Evolutionary conservation across 2,888 invertebrate species (phyloP).

Genomic region (Argynnis bischoffii): DNA sequence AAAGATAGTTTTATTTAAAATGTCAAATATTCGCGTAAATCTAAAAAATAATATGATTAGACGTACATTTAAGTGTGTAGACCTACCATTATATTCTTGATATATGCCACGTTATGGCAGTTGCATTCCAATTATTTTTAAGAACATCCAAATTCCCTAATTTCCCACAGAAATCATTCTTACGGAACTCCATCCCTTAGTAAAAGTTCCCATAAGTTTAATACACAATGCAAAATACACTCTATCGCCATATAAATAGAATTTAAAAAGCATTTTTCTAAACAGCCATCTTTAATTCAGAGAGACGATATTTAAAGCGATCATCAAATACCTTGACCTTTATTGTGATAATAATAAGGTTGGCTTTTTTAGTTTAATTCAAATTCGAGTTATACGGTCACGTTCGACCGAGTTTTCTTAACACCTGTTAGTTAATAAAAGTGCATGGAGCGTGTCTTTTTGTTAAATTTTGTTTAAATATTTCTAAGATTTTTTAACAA

Average conservation of each 20-base stretch:
- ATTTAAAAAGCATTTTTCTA: neutral
- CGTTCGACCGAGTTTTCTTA: conserved; percentile 24
- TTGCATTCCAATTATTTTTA: conserved; percentile 11
- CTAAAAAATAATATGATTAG: too few species aligned
- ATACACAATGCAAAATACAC: conserved; percentile 4
- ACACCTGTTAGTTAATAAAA: conserved; percentile 27
- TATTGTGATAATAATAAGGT: neutral
- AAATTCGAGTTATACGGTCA: conserved; percentile 5
- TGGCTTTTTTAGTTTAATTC: neutral
- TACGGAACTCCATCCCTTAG: conserved; percentile 51
- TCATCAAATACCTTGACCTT: neutral
- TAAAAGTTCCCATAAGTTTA: conserved; percentile 15
- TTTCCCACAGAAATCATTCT: conserved; percentile 57
- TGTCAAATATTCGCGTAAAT: too few species aligned
- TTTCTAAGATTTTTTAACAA: neutral
- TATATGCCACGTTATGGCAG: neutral
- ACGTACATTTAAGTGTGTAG: too few species aligned
- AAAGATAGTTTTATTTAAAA: too few species aligned
- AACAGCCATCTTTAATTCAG: neutral
- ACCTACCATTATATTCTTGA: too few species aligned
- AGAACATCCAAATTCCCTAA: conserved; percentile 40
- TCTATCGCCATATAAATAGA: neutral
- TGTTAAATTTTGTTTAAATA: conserved; percentile 1
- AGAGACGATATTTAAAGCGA: too few species aligned
- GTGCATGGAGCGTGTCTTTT: conserved; percentile 13